Evolutionary conservation across 2,113 vertebrate genomes (phyloP), one percentile per base, ranked within the genome.

Genomic region (Tragelaphus imberbis): DNA sequence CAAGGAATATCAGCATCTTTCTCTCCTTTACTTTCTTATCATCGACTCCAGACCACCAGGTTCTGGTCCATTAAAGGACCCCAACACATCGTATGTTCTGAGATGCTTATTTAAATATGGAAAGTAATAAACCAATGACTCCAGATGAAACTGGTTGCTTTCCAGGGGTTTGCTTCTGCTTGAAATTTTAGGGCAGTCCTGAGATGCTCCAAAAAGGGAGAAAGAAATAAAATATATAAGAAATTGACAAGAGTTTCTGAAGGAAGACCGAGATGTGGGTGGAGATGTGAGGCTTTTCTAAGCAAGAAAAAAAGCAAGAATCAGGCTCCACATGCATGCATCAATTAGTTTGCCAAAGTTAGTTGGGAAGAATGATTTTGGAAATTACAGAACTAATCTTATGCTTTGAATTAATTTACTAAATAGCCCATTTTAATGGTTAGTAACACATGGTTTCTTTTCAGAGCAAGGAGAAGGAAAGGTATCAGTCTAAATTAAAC

Each of bases 341-440:
- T 82, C 23, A 95, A 90, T 77, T 97, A 95, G 92, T 97, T 94
- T 88, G 95, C 56, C 53, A 97, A 97, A 98, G 96, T 95, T 97
- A 94, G 36, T 96, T 91, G 94, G 93, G 47, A 98, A 87, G 84
- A 98, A 97, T 92, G 49, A 56, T 97, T 97, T 91, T 91, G 65
- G 80, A 92, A 96, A 90, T 96, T 92, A 7, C 65, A 15, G 89
- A 97, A 88, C 80, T 92, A 94, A 81, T 19, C n/a, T 95, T 94
- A 94, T 90, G 93, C 56, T 98, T 97, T 97, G 93, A 94, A 95
- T 98, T 96, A 84, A 92, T 89, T 81, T 92, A 30, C 53, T 47
- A 65, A 93, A 79, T 28, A 84, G 28, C 3, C 51, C 25, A 49
- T 80, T 63, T 95, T 71, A 97, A 92, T 79, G 8, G 59, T 61